phyloP scores from a whole-genome alignment of 2,113 vertebrate genomes.

The Cephalopholis sonnerati region DNA sequence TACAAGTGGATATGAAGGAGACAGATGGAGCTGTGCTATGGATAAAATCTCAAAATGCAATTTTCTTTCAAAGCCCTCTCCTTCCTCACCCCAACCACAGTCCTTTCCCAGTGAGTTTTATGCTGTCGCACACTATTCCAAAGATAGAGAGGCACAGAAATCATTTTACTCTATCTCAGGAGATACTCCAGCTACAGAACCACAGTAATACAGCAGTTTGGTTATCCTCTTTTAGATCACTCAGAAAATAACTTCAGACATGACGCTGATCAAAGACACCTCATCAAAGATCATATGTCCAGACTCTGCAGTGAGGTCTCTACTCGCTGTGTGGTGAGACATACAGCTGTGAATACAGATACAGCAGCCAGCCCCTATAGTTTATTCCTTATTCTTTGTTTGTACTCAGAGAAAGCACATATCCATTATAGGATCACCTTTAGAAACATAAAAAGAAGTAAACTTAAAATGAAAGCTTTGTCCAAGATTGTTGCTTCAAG shows the following conservation, averaged over 20 bases:
- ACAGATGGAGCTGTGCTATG: not conserved
- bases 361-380: not conserved
- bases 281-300: conserved; percentile 3
- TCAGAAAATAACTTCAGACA: conserved; percentile 5
- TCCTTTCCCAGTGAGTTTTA: not conserved
- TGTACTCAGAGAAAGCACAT: not conserved
- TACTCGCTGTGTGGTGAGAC: not conserved
- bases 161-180: not conserved
- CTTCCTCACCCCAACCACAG: not conserved
- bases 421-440: not conserved
- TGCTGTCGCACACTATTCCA: not conserved
- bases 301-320: conserved; percentile 16
- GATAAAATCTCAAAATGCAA: conserved; percentile 9
- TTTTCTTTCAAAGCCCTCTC: conserved; percentile 1
- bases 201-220: not conserved
- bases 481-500: not conserved
- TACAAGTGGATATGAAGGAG: not conserved
- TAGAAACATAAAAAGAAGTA: not conserved
- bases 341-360: not conserved
- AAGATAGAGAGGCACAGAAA: not conserved
- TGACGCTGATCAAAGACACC: conserved; percentile 24
- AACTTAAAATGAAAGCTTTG: not conserved
- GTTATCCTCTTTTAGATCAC: not conserved
- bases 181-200: conserved; percentile 3
- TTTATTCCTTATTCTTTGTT: not conserved